Base-by-base conservation (phyloP, 2,113 vertebrate genomes). In the Rhinoderma darwinii region DNA sequence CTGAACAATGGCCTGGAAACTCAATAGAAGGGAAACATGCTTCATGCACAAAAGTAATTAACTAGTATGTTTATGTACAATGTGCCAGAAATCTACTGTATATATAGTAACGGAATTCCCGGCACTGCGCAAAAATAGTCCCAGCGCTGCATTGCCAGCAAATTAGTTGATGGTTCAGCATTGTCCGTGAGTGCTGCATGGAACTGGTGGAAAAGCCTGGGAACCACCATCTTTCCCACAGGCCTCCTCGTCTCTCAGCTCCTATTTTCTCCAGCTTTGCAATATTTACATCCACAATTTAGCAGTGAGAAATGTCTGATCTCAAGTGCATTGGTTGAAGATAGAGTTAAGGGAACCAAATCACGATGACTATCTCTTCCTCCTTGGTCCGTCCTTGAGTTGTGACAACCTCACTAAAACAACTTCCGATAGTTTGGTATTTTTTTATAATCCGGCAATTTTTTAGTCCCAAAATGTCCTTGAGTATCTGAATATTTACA, bases 1-100 rank as follows among this genome's bases (percentile, higher is more conserved):
- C 78, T 56, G 63, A 81, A 77, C 43, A 77, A 61, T 43, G 56
- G 37, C 54, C 22, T n/a, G 78, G 41, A 77, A 77, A 50, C 74
- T 50, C n/a, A 77, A 81, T 27, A n/a, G 78, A 81, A 63, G 54
- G 17, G 39, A 22, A 39, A 41, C 27, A 61, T 63, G 39, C 37
- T 63, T 63, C 50, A 25, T 59, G 51, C 18, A 39, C 50, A 79
- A n/a, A 61, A 41, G 32, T 81, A 81, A 61, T 81, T 81, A 61
- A 2, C 51, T 41, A 9, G 9, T 79, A 63, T 43, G 37, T 22
- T 37, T 70, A 39, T 35, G 63, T 68, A n/a, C 37, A 37, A 22
- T 39, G 35, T 37, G 32, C 35, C 32, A 20, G 6, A 35, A 9
- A 32, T 32, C 27, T 30, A 7, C 2, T 14, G 0, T 66, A 37